These are phyloP conservation scores for Rhynchomys soricoides DNA, from an alignment of 2,113 vertebrate genomes.

Conservation along the genomic window DNA sequence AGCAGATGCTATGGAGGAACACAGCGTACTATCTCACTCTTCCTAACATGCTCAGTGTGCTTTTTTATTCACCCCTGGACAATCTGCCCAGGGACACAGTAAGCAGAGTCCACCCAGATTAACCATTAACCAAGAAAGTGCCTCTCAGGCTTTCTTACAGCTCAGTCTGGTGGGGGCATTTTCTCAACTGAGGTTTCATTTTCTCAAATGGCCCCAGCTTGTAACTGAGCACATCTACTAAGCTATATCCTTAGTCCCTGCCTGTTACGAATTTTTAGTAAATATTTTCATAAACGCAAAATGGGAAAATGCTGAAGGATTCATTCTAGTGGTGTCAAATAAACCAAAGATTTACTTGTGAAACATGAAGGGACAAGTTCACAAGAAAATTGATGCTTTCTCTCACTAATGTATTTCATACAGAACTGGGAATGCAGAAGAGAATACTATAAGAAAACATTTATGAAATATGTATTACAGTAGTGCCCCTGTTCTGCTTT, in stretches of 20 bases:
- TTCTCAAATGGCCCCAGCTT: background rate
- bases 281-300: constrained; percentile 16
- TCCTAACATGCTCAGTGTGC: background rate
- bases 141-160: background rate
- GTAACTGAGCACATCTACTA: no score
- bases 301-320: background rate
- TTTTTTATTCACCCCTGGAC: background rate
- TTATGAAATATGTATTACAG: constrained; percentile 64
- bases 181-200: background rate
- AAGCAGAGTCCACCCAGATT: no score
- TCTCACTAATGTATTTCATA: constrained; percentile 45
- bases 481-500: constrained; percentile 17
- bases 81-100: background rate
- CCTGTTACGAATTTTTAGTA: background rate
- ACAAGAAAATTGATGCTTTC: constrained; percentile 59
- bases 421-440: constrained; percentile 2
- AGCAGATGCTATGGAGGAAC: background rate
- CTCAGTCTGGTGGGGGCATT: background rate
- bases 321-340: background rate
- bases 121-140: background rate
- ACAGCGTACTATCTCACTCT: background rate
- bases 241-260: background rate
- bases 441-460: constrained; percentile 47
- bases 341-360: background rate
- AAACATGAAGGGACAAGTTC: background rate